Evolutionary conservation across 1,140 invertebrate genomes (phyloP), one percentile per base, ranked within the genome.

Genomic region (Brachionus plicatilis): DNA sequence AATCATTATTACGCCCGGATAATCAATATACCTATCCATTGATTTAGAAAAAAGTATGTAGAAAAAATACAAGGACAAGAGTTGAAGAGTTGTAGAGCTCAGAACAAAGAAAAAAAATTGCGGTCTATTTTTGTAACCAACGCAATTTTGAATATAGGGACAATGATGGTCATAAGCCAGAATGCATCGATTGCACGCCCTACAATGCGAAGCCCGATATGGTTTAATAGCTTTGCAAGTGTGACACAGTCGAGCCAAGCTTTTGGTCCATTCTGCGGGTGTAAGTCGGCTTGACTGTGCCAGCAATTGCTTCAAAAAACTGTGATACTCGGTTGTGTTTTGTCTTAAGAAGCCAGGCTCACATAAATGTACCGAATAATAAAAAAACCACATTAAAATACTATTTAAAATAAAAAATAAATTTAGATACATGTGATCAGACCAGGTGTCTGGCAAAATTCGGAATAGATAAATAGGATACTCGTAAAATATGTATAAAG

Each of bases 371-470:
- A 95, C 94, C 27, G 95, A 93, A n/a, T 95, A 92, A 93, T 95
- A 94, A 86, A 93, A 94, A 2, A 96, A 89, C 95, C 95, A 96
- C 95, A 96, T 96, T 1, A 95, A 91, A 6, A 93, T 90, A 88
- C 96, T 96, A 92, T 94, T 94, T 86, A 95, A 94, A 79, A 96
- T 93, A 88, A 96, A 96, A 86, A 94, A 93, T 85, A 96, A 95
- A 88, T 96, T 95, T 5, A 94, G 93, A 0, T 93, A 92, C 33
- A 94, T 91, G 1, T 96, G 88, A 4, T 94, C 92, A 86, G 95
- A 93, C 94, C 94, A 96, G 0, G 95, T 96, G n/a, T 95, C 91
- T 0, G 95, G 94, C 83, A 96, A 93, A 86, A 94, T 94, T 92
- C 94, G 89, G 65, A 91, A 29, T 27, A 66, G 27, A 75, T 65